These are phyloP conservation scores for Microctonus hyperodae DNA, from an alignment of 2,888 invertebrate species.

Conservation along the genomic window DNA sequence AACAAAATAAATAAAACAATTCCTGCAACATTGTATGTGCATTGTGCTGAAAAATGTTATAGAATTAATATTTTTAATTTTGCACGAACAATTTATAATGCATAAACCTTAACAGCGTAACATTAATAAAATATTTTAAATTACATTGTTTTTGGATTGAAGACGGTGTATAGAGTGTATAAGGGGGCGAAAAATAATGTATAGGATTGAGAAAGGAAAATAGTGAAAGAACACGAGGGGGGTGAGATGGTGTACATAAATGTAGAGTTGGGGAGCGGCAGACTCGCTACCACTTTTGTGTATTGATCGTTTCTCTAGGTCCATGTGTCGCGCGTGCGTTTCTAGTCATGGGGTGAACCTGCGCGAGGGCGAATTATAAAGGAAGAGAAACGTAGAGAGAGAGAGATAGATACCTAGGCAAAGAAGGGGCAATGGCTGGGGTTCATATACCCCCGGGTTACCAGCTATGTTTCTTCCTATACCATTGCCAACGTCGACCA, in stretches of 20 bases:
- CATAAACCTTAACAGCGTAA: no score
- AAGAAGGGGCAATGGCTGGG: slow-evolving; percentile 42
- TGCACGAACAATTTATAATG: slow-evolving; percentile 17
- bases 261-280: slow-evolving; percentile 32
- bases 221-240: not conserved
- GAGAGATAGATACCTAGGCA: no score
- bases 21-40: not conserved
- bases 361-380: slow-evolving; percentile 45
- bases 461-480: slow-evolving; percentile 53
- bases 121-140: slow-evolving; percentile 2
- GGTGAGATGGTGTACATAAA: slow-evolving; percentile 30
- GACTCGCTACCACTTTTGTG: slow-evolving; percentile 43
- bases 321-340: slow-evolving; percentile 60
- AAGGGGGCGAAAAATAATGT: not conserved
- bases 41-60: not conserved
- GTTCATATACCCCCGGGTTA: slow-evolving; percentile 52
- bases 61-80: not conserved
- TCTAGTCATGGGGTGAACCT: slow-evolving; percentile 46
- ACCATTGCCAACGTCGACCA: slow-evolving; percentile 45
- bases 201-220: slow-evolving; percentile 7
- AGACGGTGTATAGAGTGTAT: slow-evolving; percentile 1
- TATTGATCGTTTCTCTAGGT: slow-evolving; percentile 61
- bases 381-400: slow-evolving; percentile 30
- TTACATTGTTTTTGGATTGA: slow-evolving; percentile 25
- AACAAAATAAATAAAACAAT: not conserved